Evolutionary conservation across 2,888 invertebrate species (phyloP).

Genomic region (Macaria notata): DNA sequence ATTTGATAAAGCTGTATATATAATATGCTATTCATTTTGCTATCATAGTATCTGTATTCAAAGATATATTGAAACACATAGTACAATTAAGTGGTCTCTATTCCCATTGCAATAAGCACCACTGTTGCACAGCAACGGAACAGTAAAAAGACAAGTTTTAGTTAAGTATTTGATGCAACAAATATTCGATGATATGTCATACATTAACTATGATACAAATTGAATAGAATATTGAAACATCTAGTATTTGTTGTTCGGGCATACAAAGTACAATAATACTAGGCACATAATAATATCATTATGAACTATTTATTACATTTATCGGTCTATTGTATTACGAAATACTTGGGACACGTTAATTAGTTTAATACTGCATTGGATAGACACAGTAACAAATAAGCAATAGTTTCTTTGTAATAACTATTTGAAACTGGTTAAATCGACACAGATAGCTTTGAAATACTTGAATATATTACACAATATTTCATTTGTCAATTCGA

Average conservation of each 20-base stretch:
- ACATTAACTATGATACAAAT: slow-evolving; percentile 20
- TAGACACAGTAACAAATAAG: slow-evolving; percentile 58
- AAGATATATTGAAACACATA: no score
- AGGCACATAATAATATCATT: slow-evolving; percentile 38
- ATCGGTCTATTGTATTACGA: slow-evolving; percentile 58
- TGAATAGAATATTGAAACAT: slow-evolving; percentile 16
- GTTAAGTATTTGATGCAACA: slow-evolving; percentile 27
- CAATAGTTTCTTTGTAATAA: slow-evolving; percentile 16
- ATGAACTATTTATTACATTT: slow-evolving; percentile 39
- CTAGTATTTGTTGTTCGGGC: slow-evolving; percentile 42
- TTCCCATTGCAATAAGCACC: neutral
- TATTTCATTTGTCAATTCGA: no score
- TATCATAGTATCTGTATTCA: no score
- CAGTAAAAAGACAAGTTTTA: slow-evolving; percentile 13
- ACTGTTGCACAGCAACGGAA: slow-evolving; percentile 7
- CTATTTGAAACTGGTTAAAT: no score
- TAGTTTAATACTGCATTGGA: slow-evolving; percentile 67
- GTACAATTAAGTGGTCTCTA: no score
- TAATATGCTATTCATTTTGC: no score
- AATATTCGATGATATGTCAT: slow-evolving; percentile 35
- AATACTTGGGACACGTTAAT: slow-evolving; percentile 55
- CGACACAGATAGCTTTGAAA: no score
- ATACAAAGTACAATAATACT: slow-evolving; percentile 55
- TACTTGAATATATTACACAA: no score
- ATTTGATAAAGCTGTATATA: no score